A percentile compares a stretch with the other conserved stretches of the same genome.
These are phyloP conservation scores for Syrista parreyssii DNA, from an alignment of 2,888 invertebrate species.

Conservation along the genomic window DNA sequence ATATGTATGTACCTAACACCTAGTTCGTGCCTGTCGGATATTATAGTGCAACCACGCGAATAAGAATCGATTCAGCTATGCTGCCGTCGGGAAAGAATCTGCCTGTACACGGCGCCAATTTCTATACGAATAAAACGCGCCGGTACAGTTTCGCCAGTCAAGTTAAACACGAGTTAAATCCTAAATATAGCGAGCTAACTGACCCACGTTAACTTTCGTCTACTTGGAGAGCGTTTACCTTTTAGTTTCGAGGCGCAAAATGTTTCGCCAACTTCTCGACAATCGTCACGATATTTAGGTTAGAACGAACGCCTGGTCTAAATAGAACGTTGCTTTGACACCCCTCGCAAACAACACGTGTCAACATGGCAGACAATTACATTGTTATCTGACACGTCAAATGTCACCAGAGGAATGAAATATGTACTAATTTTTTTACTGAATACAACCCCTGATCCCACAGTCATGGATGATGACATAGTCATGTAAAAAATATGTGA, in stretches of 20 bases:
- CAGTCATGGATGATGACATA: not conserved
- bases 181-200: conserved; percentile 14
- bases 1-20: conserved; percentile 30
- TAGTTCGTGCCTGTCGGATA: conserved; percentile 53
- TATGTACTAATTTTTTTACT: not conserved
- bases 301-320: not conserved
- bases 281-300: not conserved
- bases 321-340: not conserved
- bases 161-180: conserved; percentile 14
- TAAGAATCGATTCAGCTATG: conserved; percentile 49
- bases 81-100: conserved; percentile 7
- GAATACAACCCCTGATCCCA: not conserved
- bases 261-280: not conserved
- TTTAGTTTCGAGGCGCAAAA: conserved; percentile 1
- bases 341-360: not conserved
- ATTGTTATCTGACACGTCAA: not conserved
- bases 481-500: not conserved
- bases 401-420: not conserved
- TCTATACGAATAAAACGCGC: conserved; percentile 10
- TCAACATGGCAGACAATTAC: not conserved
- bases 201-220: conserved; percentile 13
- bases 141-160: not conserved
- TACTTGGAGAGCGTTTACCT: conserved; percentile 9
- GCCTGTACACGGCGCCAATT: conserved; percentile 7
- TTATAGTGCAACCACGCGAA: conserved; percentile 47